phyloP scores from a whole-genome alignment of 2,113 vertebrate genomes.

The Grantiella picta region DNA sequence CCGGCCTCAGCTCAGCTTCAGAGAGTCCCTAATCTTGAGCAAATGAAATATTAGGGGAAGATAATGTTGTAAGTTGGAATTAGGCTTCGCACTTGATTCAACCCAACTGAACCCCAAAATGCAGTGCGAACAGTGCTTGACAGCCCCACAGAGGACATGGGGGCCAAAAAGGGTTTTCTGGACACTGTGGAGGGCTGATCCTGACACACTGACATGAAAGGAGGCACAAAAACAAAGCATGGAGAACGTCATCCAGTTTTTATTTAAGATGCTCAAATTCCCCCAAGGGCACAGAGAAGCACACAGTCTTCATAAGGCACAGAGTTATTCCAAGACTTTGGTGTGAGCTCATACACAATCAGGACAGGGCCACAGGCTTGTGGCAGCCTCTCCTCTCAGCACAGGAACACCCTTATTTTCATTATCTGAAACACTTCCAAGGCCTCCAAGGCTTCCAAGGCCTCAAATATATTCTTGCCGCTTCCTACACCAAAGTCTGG shows the following conservation, averaged over 20 bases:
- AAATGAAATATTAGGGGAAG: not conserved
- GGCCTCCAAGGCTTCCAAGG: not conserved
- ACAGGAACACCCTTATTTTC: not conserved
- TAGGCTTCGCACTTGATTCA: not conserved
- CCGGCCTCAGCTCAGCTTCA: not conserved
- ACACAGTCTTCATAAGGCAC: not conserved
- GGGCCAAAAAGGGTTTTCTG: not conserved
- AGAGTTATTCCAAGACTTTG: not conserved
- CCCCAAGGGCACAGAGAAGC: not conserved
- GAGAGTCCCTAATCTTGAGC: not conserved
- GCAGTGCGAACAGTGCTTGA: not conserved
- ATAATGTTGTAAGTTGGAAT: not conserved
- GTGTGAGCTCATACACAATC: not conserved
- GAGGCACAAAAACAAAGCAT: not conserved
- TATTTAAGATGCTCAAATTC: not conserved
- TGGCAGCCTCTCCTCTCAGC: not conserved
- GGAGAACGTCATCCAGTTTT: not conserved
- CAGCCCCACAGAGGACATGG: accelerated
- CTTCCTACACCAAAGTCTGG: not conserved
- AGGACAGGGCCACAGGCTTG: not conserved
- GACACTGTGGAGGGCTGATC: not conserved
- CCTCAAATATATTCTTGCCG: too few species aligned
- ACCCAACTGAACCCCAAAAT: accelerated
- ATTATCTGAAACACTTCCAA: not conserved
- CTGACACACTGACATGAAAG: not conserved